Conservation (phyloP, 2,113 vertebrate genomes). For the Mustela nigripes region DNA sequence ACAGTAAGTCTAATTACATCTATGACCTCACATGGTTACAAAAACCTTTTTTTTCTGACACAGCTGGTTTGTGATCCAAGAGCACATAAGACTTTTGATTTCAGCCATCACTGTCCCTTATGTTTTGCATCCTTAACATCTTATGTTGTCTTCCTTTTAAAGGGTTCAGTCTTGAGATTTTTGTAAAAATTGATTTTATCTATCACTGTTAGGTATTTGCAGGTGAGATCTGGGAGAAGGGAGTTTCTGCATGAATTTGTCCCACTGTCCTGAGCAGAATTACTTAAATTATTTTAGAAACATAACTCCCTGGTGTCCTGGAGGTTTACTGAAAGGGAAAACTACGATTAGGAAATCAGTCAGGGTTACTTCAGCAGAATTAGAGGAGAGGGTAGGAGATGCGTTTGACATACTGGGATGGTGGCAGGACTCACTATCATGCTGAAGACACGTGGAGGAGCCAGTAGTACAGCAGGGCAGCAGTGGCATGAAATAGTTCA, state of each 20-base stretch:
- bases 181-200: constrained; percentile 15
- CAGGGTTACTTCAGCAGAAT: neutral
- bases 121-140: neutral
- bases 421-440: neutral
- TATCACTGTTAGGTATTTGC: neutral
- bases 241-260: neutral
- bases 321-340: neutral
- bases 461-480: neutral
- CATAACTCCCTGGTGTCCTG: neutral
- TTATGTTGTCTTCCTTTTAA: constrained; percentile 17
- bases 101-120: neutral
- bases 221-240: neutral
- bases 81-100: neutral
- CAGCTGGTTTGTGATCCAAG: neutral
- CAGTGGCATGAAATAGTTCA: neutral
- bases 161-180: constrained; percentile 27
- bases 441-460: neutral
- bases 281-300: constrained; percentile 31
- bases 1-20: neutral
- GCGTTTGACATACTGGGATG: neutral
- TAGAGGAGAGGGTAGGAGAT: neutral
- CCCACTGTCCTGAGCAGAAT: neutral
- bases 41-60: neutral
- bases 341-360: neutral
- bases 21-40: neutral